Conservation (phyloP, 2,113 vertebrate genomes). For the Plecturocebus donacophilus region DNA sequence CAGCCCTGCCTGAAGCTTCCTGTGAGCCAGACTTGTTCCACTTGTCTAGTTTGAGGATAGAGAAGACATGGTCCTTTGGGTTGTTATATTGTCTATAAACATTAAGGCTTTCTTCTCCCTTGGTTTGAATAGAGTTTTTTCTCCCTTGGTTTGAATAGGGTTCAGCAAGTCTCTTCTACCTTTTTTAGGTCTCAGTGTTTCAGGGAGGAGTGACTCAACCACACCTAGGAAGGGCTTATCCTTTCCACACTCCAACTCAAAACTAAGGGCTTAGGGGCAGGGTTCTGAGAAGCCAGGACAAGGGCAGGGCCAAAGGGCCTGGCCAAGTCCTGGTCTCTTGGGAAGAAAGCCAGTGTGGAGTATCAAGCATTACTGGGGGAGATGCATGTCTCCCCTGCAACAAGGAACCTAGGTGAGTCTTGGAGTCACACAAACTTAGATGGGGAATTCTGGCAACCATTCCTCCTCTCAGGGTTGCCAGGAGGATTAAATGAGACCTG, state of each 20-base stretch:
- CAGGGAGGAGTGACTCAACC: neutral
- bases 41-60: neutral
- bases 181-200: neutral
- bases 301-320: neutral
- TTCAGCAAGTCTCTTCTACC: neutral
- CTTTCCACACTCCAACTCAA: neutral
- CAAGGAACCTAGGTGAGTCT: neutral
- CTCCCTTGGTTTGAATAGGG: neutral
- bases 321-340: neutral
- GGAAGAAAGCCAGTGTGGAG: neutral
- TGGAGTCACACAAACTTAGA: neutral
- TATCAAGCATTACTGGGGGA: neutral
- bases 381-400: neutral
- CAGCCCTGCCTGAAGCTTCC: neutral
- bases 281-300: neutral
- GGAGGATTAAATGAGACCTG: constrained; percentile 40
- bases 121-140: too few species aligned
- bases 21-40: neutral
- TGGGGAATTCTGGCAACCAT: neutral
- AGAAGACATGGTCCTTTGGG: neutral
- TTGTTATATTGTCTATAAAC: neutral
- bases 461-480: neutral
- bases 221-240: neutral
- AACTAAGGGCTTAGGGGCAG: neutral
- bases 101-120: neutral